Evolutionary conservation across 2,888 invertebrate species (phyloP), one percentile per base, ranked within the genome.

Genomic region (Caenorhabditis uteleia): DNA sequence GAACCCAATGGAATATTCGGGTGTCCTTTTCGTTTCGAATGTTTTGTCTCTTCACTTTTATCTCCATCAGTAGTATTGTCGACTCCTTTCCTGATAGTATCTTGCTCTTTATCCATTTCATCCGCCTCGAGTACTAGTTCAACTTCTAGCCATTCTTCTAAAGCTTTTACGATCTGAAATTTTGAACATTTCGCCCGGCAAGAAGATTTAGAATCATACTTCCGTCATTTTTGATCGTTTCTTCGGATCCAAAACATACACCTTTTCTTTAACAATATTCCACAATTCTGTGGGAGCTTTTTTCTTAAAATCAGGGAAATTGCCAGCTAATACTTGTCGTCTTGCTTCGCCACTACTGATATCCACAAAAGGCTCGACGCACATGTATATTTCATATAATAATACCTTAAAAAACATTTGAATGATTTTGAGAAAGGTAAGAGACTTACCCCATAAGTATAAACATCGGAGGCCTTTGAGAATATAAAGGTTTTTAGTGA

Each of bases 341-440:
- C 46, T 31, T 10, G 56, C 62, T 16, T 57, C 62, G 1, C 31
- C 44, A n/a, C 48, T 53, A 43, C 38, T 48, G 8, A 53, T 40
- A 14, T n/a, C 34, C 6, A 31, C 12, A n/a, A 21, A 57, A 7
- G 62, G 62, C 29, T 62, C 62, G 21, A 44, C 42, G 38, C 62
- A 62, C 2, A 58, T 64, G 45, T 58, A 64, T n/a, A 64, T 64
- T 38, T 64, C 64, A 27, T 54, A 58, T 39, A 64, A 49, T 0
- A 64, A 43, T 8, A 43, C 16, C 40, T 40, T n/a, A 23, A 40
- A 40, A 40, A 7, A 23, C 16, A 14, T 7, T 18, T 36, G 6
- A 10, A 10, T 36, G 7, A 29, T 29, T 29, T 36, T n/a, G 6
- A 16, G 18, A 36, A 7, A 36, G n/a, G 5, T 6, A 10, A 6